Evolutionary conservation across 2,797 vertebrate genomes (phyloP).

Genomic region (Macropodus opercularis): DNA sequence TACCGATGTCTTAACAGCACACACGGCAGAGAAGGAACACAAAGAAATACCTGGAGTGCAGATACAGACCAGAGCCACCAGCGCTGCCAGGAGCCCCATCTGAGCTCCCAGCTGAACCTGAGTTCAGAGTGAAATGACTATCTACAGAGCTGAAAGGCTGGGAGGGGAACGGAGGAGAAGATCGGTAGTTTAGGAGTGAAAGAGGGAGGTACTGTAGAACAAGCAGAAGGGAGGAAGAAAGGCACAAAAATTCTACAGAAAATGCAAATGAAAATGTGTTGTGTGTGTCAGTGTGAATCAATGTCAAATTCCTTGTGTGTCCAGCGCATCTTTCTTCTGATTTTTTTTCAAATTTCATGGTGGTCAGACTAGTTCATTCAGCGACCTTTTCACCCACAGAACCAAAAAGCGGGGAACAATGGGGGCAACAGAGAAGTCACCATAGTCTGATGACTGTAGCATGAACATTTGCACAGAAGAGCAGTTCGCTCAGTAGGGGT

Average conservation of each 20-base stretch:
- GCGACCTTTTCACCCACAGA: no score
- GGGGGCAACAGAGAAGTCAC: no score
- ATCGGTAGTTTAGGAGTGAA: slow-evolving; percentile 11
- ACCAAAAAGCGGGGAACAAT: no score
- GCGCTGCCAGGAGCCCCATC: slow-evolving; percentile 37
- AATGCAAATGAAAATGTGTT: no score
- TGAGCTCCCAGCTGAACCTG: slow-evolving; percentile 15
- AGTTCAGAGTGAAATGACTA: slow-evolving; percentile 4
- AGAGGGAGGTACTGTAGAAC: slow-evolving; percentile 18
- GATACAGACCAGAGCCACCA: slow-evolving; percentile 50
- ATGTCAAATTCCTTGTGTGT: no score
- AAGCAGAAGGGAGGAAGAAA: slow-evolving; percentile 11
- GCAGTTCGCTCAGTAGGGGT: no score
- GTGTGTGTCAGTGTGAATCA: no score
- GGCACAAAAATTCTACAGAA: neutral
- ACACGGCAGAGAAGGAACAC: neutral
- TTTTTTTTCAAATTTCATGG: no score
- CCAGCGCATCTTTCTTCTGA: no score
- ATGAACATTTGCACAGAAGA: no score
- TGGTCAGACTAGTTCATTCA: no score
- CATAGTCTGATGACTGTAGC: no score
- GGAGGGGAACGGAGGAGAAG: slow-evolving; percentile 4
- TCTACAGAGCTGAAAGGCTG: neutral
- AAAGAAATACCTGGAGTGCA: slow-evolving; percentile 53
- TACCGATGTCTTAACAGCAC: neutral